Base-by-base conservation (phyloP, 2,797 vertebrate species). In the Aselliscus stoliczkanus region DNA sequence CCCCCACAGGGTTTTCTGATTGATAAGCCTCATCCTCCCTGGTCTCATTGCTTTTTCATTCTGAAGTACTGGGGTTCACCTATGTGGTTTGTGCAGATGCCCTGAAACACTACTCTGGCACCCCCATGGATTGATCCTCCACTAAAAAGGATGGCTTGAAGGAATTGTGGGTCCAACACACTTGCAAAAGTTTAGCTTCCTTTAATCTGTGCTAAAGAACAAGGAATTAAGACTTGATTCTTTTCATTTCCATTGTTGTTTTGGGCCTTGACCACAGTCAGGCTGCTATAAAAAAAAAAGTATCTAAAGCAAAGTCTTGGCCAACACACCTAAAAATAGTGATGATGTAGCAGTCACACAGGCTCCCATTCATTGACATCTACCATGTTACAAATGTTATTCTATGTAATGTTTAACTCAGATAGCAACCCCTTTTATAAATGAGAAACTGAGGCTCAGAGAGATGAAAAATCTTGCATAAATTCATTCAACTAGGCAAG, bases 351-450 rank as follows among this genome's bases (percentile, higher is more conserved):
- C 7, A 64, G 29, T 54, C 62, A 60, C 23, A 75, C 42, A 70
- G 80, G 65, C 64, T 47, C 62, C 27, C 29, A 72, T 93, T 96
- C 92, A 52, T 47, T 1, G 23, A 69, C 13, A 69, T 18, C 27
- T 90, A 54, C 25, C 27, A 23, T 54, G 18, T 70, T 75, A 80
- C 31, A 86, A 86, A 58, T 21, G 50, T 18, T 42, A 11, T 75
- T 93, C 69, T 80, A 44, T 72, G 37, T 50, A 65, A 76, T 62
- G 47, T 60, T 75, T 80, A 72, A 67, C 39, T 10, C 31, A 94
- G 84, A 93, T 29, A 92, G 82, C 17, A 85, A 31, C 5, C 25
- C 15, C 67, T 88, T 94, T 94, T 88, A 47, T 84, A 82, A 93
- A 31, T 42, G 62, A 95, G 95, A 85, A 94, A 72, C 65, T 56